These are phyloP conservation scores for Eristalis pertinax DNA, from an alignment of 2,888 invertebrate species.

Conservation along the genomic window DNA sequence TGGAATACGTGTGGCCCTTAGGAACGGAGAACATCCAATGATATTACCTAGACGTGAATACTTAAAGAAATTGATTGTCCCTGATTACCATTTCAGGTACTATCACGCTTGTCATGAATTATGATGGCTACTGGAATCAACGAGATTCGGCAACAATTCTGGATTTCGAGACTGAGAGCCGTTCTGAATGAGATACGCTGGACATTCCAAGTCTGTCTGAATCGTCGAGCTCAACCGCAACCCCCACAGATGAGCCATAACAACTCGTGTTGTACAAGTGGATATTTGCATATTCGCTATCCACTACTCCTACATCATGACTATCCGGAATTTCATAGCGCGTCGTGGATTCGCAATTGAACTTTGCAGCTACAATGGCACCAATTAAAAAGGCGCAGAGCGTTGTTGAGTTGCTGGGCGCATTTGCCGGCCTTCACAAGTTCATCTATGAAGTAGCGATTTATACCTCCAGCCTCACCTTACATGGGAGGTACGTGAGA, in stretches of 20 bases:
- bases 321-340: too few species aligned
- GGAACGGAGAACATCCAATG: too few species aligned
- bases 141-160: constrained; percentile 5
- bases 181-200: background rate
- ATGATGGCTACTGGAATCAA: too few species aligned
- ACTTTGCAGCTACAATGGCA: too few species aligned
- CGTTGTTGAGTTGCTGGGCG: background rate
- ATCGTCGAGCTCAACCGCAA: background rate
- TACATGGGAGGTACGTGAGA: too few species aligned
- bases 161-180: constrained; percentile 21
- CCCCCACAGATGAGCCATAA: background rate
- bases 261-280: too few species aligned
- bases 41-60: background rate
- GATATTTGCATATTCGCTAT: too few species aligned
- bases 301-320: too few species aligned
- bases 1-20: too few species aligned
- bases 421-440: background rate
- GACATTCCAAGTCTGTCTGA: background rate
- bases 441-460: too few species aligned
- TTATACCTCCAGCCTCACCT: too few species aligned
- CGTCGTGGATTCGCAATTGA: too few species aligned
- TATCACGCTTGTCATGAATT: background rate
- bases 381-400: background rate
- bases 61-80: background rate
- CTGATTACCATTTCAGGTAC: constrained; percentile 17